Evolutionary conservation across 2,113 vertebrate genomes (phyloP), one percentile per base, ranked within the genome.

Genomic region (Ciconia stormi): DNA sequence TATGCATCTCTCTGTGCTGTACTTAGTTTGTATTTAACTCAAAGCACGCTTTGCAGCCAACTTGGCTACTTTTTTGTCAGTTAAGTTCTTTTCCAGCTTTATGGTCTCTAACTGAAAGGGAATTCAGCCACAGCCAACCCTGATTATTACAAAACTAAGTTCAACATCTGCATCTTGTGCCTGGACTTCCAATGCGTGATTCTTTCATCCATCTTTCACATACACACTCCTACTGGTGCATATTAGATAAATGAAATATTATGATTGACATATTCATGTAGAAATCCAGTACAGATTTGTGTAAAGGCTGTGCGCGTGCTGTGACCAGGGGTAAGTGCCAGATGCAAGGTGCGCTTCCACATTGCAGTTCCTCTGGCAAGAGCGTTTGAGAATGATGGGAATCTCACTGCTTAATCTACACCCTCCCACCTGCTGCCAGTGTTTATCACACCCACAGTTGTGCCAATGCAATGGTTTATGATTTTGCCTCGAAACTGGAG

Each of bases 371-470:
- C 40, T 92, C 76, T 92, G 76, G 42, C 42, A 90, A 69, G 69
- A 95, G 36, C 14, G 0, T 80, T 77, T 62, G 63, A 90, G 76
- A 79, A 90, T 13, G 32, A 70, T 86, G 50, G n/a, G n/a, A 91
- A 92, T 93, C 72, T 93, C 83, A 26, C 42, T 88, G 79, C 79
- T 89, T 90, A 61, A 82, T 89, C 69, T 93, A 55, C 21, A 82
- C 56, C 61, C 53, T 96, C 86, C 91, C 42, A 69, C 89, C 22
- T 94, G 83, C 91, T 95, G 72, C 86, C 72, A 78, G 80, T 89
- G 91, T 96, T 93, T 95, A 77, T 96, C 95, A 67, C 93, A 95
- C 89, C 80, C 23, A 2, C 87, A 29, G 76, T 83, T 86, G 55
- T 87, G 71, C 91, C 95, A 95, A 7, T 80, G 93, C 76, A 73